Evolutionary conservation across 2,888 invertebrate species (phyloP).

Genomic region (Synergus umbraculus): DNA sequence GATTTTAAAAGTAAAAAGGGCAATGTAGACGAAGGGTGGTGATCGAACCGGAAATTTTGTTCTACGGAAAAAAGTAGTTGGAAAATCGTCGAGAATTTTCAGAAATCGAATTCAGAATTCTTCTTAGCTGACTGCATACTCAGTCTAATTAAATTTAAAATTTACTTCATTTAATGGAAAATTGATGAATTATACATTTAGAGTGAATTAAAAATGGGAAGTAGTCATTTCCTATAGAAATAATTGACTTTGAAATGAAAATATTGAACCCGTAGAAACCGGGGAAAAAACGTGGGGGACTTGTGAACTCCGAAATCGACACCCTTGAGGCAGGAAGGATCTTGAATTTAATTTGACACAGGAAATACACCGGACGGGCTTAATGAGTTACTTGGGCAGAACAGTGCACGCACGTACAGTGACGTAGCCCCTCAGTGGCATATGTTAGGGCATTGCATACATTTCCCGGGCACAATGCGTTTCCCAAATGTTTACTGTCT

Average conservation of each 20-base stretch:
- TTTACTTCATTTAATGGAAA: no score
- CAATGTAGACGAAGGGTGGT: not conserved
- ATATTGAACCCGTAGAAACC: no score
- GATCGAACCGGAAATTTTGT: not conserved
- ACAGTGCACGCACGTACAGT: not conserved
- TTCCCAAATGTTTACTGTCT: constrained; percentile 45
- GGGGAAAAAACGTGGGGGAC: no score
- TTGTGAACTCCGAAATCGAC: no score
- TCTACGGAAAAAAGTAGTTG: not conserved
- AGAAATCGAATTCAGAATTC: no score
- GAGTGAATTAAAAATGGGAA: no score
- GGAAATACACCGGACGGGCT: not conserved
- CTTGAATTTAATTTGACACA: constrained; percentile 16
- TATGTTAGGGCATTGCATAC: not conserved
- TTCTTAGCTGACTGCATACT: no score
- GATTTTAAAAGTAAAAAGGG: not conserved
- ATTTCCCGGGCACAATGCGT: constrained; percentile 17
- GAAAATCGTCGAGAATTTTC: not conserved
- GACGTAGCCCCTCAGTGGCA: not conserved
- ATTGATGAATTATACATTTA: no score
- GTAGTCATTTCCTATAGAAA: no score
- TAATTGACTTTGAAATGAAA: no score
- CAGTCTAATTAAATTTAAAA: no score
- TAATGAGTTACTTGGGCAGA: not conserved
- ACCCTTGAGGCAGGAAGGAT: constrained; percentile 1